Percentiles rank a stretch among this genome's conserved stretches.
Evolutionary conservation across 1,140 invertebrate genomes (phyloP).

Genomic region (Macrocentrus cingulum): DNA sequence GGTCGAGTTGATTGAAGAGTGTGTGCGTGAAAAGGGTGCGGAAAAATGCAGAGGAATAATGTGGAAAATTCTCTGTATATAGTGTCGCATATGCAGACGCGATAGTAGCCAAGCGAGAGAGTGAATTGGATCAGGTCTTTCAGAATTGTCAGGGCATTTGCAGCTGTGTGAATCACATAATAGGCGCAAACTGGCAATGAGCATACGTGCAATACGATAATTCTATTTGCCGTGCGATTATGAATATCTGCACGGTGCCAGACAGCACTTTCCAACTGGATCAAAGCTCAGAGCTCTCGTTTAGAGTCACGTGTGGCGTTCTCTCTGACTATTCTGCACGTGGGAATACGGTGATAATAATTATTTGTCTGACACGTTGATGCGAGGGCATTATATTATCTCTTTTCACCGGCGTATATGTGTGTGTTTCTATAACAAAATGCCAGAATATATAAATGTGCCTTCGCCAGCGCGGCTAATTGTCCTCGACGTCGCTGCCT

Average conservation of each 20-base stretch:
- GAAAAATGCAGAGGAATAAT: too few species aligned
- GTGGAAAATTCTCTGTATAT: too few species aligned
- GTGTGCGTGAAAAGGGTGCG: too few species aligned
- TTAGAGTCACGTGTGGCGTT: background rate
- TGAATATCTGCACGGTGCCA: conserved; percentile 33
- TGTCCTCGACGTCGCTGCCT: conserved; percentile 14
- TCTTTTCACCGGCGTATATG: background rate
- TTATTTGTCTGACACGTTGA: conserved; percentile 40
- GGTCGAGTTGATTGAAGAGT: too few species aligned
- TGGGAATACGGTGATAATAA: conserved; percentile 40
- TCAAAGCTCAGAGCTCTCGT: conserved; percentile 22
- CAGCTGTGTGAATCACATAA: conserved; percentile 4
- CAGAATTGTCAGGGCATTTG: too few species aligned
- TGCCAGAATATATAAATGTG: too few species aligned
- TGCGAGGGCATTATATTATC: conserved; percentile 26
- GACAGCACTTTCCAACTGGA: conserved; percentile 28
- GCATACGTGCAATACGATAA: conserved; percentile 30
- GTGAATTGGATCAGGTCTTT: too few species aligned
- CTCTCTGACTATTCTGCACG: conserved; percentile 36
- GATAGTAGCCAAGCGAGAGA: too few species aligned
- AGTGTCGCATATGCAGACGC: too few species aligned
- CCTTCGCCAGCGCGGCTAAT: conserved; percentile 18
- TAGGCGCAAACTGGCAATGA: conserved; percentile 29
- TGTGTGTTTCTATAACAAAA: conserved; percentile 3
- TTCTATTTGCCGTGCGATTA: conserved; percentile 33